These are phyloP conservation scores for Hassar affinis DNA, from an alignment of 2,113 vertebrate species.

Conservation along the genomic window DNA sequence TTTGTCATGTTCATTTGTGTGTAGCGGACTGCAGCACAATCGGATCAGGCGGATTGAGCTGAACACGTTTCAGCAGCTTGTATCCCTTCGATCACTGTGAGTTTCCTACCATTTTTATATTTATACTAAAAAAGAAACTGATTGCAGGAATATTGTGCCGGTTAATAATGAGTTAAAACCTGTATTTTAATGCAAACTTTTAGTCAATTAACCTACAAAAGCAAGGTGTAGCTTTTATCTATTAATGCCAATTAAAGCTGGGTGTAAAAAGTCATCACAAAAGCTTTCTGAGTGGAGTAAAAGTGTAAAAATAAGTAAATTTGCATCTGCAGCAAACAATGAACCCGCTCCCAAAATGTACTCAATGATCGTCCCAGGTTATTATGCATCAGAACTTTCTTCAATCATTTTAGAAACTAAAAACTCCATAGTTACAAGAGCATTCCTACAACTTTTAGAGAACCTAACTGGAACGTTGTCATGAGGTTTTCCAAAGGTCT, in stretches of 20 bases:
- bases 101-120: constrained; percentile 55
- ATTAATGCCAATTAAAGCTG: background rate
- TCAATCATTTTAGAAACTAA: too few species aligned
- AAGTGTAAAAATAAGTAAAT: background rate
- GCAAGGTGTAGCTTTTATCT: background rate
- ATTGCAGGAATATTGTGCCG: background rate
- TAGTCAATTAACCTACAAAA: background rate
- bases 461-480: too few species aligned
- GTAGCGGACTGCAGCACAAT: constrained; percentile 91
- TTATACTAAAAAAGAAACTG: background rate
- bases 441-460: too few species aligned
- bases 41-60: constrained; percentile 80
- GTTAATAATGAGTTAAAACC: background rate
- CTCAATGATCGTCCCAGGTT: too few species aligned
- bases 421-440: too few species aligned
- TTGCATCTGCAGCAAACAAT: too few species aligned
- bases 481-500: too few species aligned
- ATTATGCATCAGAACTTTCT: too few species aligned
- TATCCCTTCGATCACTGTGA: constrained; percentile 84
- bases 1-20: constrained; percentile 51
- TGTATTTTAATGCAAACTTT: background rate
- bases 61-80: constrained; percentile 86
- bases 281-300: background rate
- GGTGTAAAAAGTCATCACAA: background rate
- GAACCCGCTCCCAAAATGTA: too few species aligned